Conservation (phyloP, 2,888 invertebrate genomes). For the Eueremaeus valkanovi region DNA sequence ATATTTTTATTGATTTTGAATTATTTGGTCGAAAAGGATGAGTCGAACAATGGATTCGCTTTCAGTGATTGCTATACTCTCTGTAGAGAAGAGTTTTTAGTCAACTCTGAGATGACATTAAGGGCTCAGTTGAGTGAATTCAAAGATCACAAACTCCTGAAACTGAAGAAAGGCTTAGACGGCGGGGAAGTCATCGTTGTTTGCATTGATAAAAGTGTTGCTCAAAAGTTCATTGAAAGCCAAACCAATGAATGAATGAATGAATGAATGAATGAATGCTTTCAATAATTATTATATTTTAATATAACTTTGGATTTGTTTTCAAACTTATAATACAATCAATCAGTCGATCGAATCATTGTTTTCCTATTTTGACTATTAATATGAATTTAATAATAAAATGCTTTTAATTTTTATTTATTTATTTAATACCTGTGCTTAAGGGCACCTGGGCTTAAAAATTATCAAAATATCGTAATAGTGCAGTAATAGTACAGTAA, state of each 20-base stretch:
- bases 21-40: slow-evolving; percentile 72
- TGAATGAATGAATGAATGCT: not conserved
- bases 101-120: slow-evolving; percentile 84
- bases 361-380: too few species aligned
- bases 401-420: not conserved
- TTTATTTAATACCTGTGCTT: too few species aligned
- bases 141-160: slow-evolving; percentile 86
- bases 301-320: not conserved
- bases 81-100: slow-evolving; percentile 82
- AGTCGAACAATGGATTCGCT: slow-evolving; percentile 65
- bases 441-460: too few species aligned
- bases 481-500: too few species aligned
- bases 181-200: slow-evolving; percentile 62
- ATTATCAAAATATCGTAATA: too few species aligned
- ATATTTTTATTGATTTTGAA: slow-evolving; percentile 77
- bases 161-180: slow-evolving; percentile 70
- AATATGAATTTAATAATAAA: not conserved
- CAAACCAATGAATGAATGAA: not conserved
- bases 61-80: slow-evolving; percentile 78
- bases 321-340: too few species aligned
- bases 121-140: slow-evolving; percentile 91
- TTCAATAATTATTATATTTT: not conserved
- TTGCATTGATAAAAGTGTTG: slow-evolving; percentile 31
- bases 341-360: too few species aligned
- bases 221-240: slow-evolving; percentile 33